Conservation (phyloP, 1,140 invertebrate species). For the Pogonognathellus flavescens region DNA sequence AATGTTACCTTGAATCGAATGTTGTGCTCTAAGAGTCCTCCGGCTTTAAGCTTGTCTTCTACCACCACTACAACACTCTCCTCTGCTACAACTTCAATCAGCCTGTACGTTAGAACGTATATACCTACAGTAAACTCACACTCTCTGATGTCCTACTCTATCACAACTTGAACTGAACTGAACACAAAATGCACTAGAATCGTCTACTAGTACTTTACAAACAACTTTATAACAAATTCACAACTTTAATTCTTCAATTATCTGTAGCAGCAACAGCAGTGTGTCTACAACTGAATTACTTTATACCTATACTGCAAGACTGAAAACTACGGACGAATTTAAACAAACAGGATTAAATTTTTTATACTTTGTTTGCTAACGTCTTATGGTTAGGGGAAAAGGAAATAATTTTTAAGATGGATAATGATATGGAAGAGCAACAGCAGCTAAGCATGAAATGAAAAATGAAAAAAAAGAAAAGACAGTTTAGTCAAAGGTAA, state of each 20-base stretch:
- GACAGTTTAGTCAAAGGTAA: neutral
- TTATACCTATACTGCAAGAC: too few species aligned
- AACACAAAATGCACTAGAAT: neutral
- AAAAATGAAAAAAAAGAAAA: neutral
- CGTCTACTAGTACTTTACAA: too few species aligned
- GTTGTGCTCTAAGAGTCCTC: slow-evolving; percentile 6
- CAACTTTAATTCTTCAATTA: too few species aligned
- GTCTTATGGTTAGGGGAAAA: too few species aligned
- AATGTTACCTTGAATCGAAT: slow-evolving; percentile 47
- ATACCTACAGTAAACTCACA: neutral
- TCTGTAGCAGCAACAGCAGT: too few species aligned
- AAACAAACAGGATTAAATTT: too few species aligned
- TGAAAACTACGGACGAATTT: too few species aligned
- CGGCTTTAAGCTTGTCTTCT: slow-evolving; percentile 18
- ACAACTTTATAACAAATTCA: neutral
- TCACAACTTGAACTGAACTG: slow-evolving; percentile 2
- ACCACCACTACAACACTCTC: neutral
- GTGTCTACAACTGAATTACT: too few species aligned
- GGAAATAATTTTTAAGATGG: too few species aligned
- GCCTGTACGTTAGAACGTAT: neutral
- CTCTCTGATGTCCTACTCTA: neutral
- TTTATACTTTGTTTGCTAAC: too few species aligned
- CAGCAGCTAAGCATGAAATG: neutral
- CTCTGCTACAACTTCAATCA: neutral
- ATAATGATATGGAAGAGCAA: too few species aligned